These are phyloP conservation scores for Musca domestica DNA, from an alignment of 1,140 invertebrate genomes.

Conservation along the genomic window DNA sequence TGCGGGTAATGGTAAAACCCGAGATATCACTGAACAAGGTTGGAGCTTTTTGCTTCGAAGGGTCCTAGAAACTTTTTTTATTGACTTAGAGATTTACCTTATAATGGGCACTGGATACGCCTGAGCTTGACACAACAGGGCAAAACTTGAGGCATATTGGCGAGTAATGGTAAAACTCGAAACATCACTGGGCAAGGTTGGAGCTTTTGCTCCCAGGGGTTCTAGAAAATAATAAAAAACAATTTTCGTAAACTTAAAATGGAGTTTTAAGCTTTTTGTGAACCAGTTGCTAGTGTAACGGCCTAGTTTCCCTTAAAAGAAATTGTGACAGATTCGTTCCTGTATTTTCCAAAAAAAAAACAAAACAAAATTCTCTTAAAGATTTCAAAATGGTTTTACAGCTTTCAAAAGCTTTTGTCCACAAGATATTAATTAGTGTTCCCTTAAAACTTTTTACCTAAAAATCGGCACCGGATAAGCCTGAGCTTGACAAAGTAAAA, in stretches of 20 bases:
- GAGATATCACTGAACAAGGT: conserved; percentile 62
- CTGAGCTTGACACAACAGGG: conserved; percentile 70
- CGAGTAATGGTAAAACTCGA: conserved; percentile 66
- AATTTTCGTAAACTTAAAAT: too few species aligned
- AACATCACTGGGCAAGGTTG: conserved; percentile 60
- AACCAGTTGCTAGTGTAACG: too few species aligned
- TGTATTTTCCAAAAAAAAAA: too few species aligned
- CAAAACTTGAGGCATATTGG: conserved; percentile 59
- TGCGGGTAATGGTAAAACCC: conserved; percentile 62
- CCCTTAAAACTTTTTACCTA: conserved; percentile 57
- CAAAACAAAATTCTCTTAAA: too few species aligned
- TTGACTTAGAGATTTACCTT: conserved; percentile 54
- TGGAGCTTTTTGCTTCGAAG: conserved; percentile 65
- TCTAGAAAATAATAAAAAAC: conserved; percentile 55
- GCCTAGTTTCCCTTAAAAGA: too few species aligned
- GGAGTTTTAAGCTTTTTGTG: too few species aligned
- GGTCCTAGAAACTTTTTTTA: conserved; percentile 68
- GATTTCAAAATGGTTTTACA: not conserved
- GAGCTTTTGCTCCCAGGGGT: conserved; percentile 67
- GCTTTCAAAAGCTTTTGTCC: not conserved
- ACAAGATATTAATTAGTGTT: too few species aligned
- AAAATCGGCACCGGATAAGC: conserved; percentile 72
- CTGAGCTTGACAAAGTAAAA: conserved; percentile 71
- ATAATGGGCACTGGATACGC: conserved; percentile 65
- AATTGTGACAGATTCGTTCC: too few species aligned